Evolutionary conservation across 1,140 invertebrate genomes (phyloP).

Genomic region (Drosophila nigromelanica): DNA sequence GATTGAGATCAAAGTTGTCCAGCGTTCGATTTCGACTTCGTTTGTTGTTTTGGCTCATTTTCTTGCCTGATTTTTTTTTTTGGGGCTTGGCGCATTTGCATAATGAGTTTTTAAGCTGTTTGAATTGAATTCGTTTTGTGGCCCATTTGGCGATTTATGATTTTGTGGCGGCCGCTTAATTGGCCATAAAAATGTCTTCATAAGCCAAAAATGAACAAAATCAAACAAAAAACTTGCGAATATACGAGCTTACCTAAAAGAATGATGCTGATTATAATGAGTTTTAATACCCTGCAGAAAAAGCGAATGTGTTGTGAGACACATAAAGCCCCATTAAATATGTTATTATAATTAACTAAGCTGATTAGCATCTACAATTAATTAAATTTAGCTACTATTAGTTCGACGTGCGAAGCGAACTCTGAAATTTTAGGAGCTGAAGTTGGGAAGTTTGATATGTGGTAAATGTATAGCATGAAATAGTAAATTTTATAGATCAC

Average conservation of each 20-base stretch:
- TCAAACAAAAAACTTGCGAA: constrained; percentile 26
- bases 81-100: constrained; percentile 63
- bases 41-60: background rate
- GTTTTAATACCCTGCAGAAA: constrained; percentile 11
- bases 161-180: constrained; percentile 66
- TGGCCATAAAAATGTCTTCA: constrained; percentile 80
- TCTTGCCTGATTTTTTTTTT: background rate
- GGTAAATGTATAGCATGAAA: too few relatives aligned
- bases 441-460: too few relatives aligned
- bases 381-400: too few relatives aligned
- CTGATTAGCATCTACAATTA: too few relatives aligned
- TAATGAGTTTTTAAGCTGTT: constrained; percentile 79
- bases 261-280: constrained; percentile 23
- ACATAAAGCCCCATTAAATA: too few relatives aligned
- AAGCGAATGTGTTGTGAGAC: background rate
- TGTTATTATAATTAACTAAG: too few relatives aligned
- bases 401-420: too few relatives aligned
- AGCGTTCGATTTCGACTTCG: constrained; percentile 1
- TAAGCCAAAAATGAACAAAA: constrained; percentile 33
- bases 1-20: constrained; percentile 40
- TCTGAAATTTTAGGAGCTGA: too few relatives aligned
- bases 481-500: too few relatives aligned
- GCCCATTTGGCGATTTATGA: constrained; percentile 64
- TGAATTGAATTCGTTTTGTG: constrained; percentile 58
- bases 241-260: constrained; percentile 41